phyloP scores from a whole-genome alignment of 2,113 vertebrate genomes.

The Oryzias javanicus region DNA sequence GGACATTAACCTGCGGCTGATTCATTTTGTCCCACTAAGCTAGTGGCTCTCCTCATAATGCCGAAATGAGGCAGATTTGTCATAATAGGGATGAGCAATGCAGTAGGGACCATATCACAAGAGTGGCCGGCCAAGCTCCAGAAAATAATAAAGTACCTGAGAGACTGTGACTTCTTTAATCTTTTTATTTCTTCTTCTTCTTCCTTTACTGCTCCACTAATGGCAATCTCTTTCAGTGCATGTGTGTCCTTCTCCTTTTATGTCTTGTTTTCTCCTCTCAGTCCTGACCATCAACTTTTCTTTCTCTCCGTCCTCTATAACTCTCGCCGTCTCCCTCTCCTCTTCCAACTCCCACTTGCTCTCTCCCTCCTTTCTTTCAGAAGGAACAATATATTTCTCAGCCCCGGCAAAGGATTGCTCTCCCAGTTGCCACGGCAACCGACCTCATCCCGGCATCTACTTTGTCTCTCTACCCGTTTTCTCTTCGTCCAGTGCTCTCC shows the following conservation, averaged over 20 bases:
- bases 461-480: neutral
- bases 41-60: conserved; percentile 46
- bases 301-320: conserved; percentile 29
- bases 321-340: conserved; percentile 27
- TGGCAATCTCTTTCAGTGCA: conserved; percentile 33
- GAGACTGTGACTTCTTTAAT: conserved; percentile 61
- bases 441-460: conserved; percentile 62
- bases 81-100: conserved; percentile 55
- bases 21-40: conserved; percentile 58
- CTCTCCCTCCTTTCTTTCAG: conserved; percentile 53
- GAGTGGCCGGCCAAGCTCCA: conserved; percentile 31
- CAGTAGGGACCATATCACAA: conserved; percentile 32
- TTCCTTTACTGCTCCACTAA: conserved; percentile 44
- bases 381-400: conserved; percentile 73
- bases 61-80: conserved; percentile 57
- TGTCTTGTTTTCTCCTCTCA: conserved; percentile 38
- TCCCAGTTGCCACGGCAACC: conserved; percentile 72
- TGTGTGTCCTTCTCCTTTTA: conserved; percentile 38
- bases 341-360: conserved; percentile 39
- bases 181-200: conserved; percentile 8
- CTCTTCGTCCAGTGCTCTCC: conserved; percentile 9
- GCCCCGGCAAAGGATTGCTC: conserved; percentile 57
- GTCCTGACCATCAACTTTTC: conserved; percentile 21
- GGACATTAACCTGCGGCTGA: conserved; percentile 59
- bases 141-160: conserved; percentile 64